These are phyloP conservation scores for Ianthella basta DNA, from an alignment of 37 sponge, comb jelly and placozoan genomes.

Conservation along the genomic window DNA sequence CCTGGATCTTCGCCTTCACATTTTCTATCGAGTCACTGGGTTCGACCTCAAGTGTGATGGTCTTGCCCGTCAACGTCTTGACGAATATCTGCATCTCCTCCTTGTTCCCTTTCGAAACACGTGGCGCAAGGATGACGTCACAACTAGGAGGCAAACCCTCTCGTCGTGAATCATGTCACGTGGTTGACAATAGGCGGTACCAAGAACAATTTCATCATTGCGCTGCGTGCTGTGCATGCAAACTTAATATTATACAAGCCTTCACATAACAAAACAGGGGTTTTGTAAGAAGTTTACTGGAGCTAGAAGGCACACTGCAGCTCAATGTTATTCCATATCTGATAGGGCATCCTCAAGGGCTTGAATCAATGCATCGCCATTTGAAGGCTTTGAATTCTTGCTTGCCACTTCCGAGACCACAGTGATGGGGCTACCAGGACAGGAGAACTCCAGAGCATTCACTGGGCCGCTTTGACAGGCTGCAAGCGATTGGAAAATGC, in stretches of 20 bases:
- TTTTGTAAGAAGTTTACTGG: too few species aligned
- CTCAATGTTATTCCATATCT: neutral
- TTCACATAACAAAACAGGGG: too few species aligned
- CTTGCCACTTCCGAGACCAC: neutral
- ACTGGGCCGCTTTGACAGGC: neutral
- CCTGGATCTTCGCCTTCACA: slow-evolving; percentile 75
- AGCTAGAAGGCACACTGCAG: too few species aligned
- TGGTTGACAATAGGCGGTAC: neutral
- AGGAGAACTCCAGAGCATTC: neutral
- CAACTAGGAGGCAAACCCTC: neutral
- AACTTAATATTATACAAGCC: neutral
- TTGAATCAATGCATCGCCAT: neutral
- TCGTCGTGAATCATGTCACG: neutral
- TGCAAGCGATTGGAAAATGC: neutral
- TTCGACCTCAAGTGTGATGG: slow-evolving; percentile 97
- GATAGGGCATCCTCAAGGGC: slow-evolving; percentile 1
- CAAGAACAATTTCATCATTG: neutral
- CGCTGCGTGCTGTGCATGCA: neutral
- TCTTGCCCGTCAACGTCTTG: slow-evolving; percentile 97
- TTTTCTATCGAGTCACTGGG: slow-evolving; percentile 71
- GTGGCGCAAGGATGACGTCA: slow-evolving; percentile 23
- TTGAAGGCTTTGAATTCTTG: neutral
- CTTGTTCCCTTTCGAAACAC: too few species aligned
- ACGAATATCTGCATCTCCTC: slow-evolving; percentile 98
- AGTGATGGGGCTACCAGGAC: neutral